Evolutionary conservation across 2,888 invertebrate genomes (phyloP), one percentile per base, ranked within the genome.

Genomic region (Synanthedon andrenaeformis): DNA sequence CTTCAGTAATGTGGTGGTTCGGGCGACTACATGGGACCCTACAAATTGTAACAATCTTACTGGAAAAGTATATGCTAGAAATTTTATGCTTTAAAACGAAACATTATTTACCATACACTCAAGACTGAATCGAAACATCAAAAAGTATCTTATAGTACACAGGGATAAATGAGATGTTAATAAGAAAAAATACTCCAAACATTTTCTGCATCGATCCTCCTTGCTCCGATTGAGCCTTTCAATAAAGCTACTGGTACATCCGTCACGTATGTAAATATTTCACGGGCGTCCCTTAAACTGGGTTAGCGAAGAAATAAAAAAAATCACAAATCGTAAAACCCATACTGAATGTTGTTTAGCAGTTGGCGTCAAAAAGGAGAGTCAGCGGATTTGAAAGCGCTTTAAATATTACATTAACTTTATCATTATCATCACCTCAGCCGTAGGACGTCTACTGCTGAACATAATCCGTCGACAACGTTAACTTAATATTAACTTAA

Each of bases 271-370:
- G 49, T 52, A 52, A 52, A 52, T 52, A 49, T 52, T 49, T 41
- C 49, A 52, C 41, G 35, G 49, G 14, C 8, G 13, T 19, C 50
- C 53, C 49, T 48, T 51, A 51, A 55, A 42, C 35, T 45, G 41
- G 52, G 28, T 51, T 52, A 45, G 49, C 48, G 41, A 52, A 42
- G 51, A 45, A 45, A 13, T 13, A 56, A 51, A 51, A 54, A 53
- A 54, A 53, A 53, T 53, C 54, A 49, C 53, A 54, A 56, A 53
- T 53, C 56, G 56, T 54, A 54, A 54, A 54, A 50, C 52, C 14
- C 54, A 49, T 51, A 41, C 53, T 54, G 51, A 54, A 56, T 49
- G 54, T 53, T 49, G 51, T 49, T 51, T 49, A 14, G 11, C 14
- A 35, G 3, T 41, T n/a, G 48, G 49, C 13, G 35, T n/a, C 2